These are phyloP conservation scores for Sebastes alutus DNA, from an alignment of 2,797 vertebrate species.

Conservation along the genomic window DNA sequence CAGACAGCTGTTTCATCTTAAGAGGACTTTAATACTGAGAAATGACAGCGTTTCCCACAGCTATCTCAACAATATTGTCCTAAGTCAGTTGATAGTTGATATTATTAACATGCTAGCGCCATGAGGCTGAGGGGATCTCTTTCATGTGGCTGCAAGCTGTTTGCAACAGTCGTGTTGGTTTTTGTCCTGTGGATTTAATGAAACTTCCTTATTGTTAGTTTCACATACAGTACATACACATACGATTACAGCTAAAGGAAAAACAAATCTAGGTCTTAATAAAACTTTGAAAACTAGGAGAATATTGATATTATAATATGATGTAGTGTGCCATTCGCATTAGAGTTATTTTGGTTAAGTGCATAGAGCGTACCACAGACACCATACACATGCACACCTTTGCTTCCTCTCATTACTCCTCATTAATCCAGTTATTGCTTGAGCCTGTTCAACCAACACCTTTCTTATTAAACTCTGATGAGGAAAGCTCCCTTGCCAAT, in stretches of 20 bases:
- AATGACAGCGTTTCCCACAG: background rate
- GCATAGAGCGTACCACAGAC: background rate
- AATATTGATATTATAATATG: background rate
- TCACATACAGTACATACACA: background rate
- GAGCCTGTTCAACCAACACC: background rate
- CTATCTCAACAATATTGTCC: background rate
- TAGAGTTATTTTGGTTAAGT: background rate
- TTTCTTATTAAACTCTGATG: conserved; percentile 17
- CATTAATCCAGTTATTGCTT: conserved; percentile 14
- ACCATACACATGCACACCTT: background rate
- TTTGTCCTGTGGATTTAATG: conserved; percentile 6
- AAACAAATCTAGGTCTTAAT: background rate
- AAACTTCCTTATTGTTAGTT: background rate
- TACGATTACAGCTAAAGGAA: background rate
- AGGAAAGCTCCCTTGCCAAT: background rate
- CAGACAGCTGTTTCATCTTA: background rate
- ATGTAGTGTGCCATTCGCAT: background rate
- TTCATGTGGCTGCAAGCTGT: background rate
- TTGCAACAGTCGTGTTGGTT: background rate
- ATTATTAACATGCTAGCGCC: background rate
- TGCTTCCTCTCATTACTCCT: background rate
- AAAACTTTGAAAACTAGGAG: background rate
- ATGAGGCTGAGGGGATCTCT: background rate
- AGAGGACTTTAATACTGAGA: background rate
- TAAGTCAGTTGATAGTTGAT: background rate